Evolutionary conservation across 2,113 vertebrate species (phyloP).

Genomic region (Muntiacus reevesi): DNA sequence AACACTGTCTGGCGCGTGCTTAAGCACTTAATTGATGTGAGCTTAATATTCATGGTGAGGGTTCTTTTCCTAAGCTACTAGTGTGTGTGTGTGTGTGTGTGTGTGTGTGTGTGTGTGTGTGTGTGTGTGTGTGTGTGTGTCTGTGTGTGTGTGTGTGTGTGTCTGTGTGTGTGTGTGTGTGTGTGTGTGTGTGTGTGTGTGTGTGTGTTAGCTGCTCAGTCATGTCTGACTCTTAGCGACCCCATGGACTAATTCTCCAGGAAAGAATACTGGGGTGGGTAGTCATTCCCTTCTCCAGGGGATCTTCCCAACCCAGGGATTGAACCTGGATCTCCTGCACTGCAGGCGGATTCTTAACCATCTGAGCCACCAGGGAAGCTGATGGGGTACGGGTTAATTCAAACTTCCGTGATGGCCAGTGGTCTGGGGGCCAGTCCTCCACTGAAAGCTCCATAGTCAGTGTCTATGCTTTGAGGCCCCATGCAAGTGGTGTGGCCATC

Average conservation of each 20-base stretch:
- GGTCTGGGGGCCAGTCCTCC: neutral
- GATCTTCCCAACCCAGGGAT: neutral
- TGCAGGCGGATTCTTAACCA: accelerated
- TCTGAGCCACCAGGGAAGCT: neutral
- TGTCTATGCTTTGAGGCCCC: accelerated
- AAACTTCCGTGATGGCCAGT: neutral
- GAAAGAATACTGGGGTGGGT: neutral
- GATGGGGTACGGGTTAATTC: neutral
- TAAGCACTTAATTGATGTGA: accelerated
- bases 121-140: neutral
- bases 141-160: no score
- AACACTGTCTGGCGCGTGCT: accelerated
- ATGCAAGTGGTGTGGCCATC: neutral
- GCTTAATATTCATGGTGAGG: neutral
- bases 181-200: neutral
- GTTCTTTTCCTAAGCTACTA: neutral
- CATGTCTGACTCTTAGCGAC: neutral
- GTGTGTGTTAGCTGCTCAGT: neutral
- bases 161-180: neutral
- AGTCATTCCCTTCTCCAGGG: neutral
- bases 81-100: neutral
- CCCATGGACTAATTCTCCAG: neutral
- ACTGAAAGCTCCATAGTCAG: neutral
- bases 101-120: no score
- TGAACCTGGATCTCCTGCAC: neutral